Evolutionary conservation across 2,113 vertebrate species (phyloP).

Genomic region (Cynoglossus semilaevis): DNA sequence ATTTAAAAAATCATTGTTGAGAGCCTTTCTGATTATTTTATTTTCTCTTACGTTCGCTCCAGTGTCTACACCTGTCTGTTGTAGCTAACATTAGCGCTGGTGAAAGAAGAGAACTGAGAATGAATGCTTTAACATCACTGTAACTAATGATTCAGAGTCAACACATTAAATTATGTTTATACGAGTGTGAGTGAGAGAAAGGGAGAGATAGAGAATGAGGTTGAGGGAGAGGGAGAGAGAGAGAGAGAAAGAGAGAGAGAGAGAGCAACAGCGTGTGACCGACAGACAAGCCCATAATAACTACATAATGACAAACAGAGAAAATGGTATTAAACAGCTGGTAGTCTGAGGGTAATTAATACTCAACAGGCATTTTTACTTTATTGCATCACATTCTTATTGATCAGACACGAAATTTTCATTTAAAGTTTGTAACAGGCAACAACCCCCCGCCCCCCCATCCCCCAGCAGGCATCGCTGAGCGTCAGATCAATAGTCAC

Average conservation of each 20-base stretch:
- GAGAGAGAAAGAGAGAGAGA: background rate
- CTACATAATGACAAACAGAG: constrained; percentile 15
- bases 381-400: constrained; percentile 63
- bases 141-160: no score
- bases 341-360: constrained; percentile 58
- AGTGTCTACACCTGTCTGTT: no score
- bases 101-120: no score
- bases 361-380: constrained; percentile 51
- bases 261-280: background rate
- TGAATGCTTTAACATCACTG: no score
- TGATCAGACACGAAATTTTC: constrained; percentile 68
- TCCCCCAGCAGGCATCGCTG: constrained; percentile 67
- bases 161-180: no score
- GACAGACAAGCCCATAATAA: constrained; percentile 11
- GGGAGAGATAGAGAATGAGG: background rate
- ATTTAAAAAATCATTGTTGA: no score
- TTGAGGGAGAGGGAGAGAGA: background rate
- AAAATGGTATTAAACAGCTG: constrained; percentile 36
- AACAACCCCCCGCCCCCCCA: constrained; percentile 62
- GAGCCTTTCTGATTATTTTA: no score
- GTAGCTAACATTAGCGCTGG: no score
- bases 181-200: background rate
- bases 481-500: constrained; percentile 79
- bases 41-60: no score
- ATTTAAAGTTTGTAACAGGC: constrained; percentile 72